Conservation (phyloP, 2,888 invertebrate species). For the Trissoscelio sp. region DNA sequence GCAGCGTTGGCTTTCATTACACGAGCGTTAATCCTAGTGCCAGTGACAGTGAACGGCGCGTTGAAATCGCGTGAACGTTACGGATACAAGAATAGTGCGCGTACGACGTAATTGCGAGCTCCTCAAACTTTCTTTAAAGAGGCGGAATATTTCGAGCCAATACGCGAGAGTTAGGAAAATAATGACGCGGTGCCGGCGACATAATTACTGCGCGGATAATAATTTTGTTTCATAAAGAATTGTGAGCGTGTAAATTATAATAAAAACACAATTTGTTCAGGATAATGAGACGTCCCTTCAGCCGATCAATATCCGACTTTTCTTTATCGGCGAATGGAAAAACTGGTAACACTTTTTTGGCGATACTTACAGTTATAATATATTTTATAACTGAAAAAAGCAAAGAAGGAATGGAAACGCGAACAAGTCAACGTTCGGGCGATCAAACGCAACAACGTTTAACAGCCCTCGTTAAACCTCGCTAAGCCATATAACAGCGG, state of each 20-base stretch:
- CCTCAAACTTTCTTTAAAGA: constrained; percentile 50
- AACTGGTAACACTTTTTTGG: too few relatives aligned
- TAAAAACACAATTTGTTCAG: constrained; percentile 39
- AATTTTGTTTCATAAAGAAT: constrained; percentile 40
- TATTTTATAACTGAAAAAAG: too few relatives aligned
- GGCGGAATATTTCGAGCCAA: constrained; percentile 52
- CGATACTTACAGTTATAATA: too few relatives aligned
- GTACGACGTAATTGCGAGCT: constrained; percentile 44
- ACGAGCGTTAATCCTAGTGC: constrained; percentile 41
- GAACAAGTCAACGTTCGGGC: constrained; percentile 11
- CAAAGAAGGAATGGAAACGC: too few relatives aligned
- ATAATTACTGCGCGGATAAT: constrained; percentile 41
- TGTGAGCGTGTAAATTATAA: constrained; percentile 36
- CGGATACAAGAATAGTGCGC: constrained; percentile 29
- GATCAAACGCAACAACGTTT: constrained; percentile 16
- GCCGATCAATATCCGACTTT: constrained; percentile 9
- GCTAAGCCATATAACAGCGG: constrained; percentile 20
- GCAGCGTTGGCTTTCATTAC: constrained; percentile 46
- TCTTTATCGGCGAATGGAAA: constrained; percentile 1
- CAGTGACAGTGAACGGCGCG: constrained; percentile 51
- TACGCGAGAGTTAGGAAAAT: constrained; percentile 36
- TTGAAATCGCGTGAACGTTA: constrained; percentile 36
- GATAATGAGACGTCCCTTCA: constrained; percentile 30
- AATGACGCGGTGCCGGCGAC: constrained; percentile 38
- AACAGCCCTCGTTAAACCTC: constrained; percentile 29